These are phyloP conservation scores for Metellina segmentata DNA, from an alignment of 2,888 invertebrate species.

Conservation along the genomic window DNA sequence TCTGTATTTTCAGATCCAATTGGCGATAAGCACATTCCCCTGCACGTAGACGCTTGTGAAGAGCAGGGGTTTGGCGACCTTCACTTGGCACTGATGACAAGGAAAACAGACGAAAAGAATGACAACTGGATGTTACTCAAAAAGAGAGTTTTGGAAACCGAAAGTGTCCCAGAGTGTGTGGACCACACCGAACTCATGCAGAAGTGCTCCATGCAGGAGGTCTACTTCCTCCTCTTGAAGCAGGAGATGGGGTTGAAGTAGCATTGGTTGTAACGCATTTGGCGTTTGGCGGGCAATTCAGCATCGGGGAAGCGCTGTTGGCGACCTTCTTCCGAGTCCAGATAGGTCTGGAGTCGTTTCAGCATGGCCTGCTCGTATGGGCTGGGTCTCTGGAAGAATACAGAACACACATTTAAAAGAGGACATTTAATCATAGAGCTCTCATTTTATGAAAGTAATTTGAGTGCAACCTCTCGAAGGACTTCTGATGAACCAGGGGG, in stretches of 20 bases:
- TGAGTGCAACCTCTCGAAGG: too few species aligned
- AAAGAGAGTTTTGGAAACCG: not conserved
- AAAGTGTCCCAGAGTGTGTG: not conserved
- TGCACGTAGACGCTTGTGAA: not conserved
- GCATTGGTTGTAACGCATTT: slow-evolving; percentile 89
- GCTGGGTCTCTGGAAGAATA: slow-evolving; percentile 36
- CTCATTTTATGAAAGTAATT: too few species aligned
- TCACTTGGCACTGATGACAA: not conserved
- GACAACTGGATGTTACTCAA: not conserved
- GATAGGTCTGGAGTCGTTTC: slow-evolving; percentile 53
- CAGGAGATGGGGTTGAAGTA: slow-evolving; percentile 93
- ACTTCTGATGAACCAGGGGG: too few species aligned
- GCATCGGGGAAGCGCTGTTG: slow-evolving; percentile 46
- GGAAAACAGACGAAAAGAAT: not conserved
- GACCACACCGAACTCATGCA: not conserved
- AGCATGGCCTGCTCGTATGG: slow-evolving; percentile 62
- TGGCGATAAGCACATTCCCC: too few species aligned
- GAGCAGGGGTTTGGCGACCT: not conserved
- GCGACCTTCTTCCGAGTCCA: slow-evolving; percentile 58
- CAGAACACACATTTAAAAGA: not conserved
- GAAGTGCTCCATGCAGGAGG: not conserved
- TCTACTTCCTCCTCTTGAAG: slow-evolving; percentile 83
- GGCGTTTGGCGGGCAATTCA: slow-evolving; percentile 81
- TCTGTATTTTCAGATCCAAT: too few species aligned
- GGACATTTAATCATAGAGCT: too few species aligned